phyloP scores from a whole-genome alignment of 2,888 invertebrate genomes.

The Gari tellinella region DNA sequence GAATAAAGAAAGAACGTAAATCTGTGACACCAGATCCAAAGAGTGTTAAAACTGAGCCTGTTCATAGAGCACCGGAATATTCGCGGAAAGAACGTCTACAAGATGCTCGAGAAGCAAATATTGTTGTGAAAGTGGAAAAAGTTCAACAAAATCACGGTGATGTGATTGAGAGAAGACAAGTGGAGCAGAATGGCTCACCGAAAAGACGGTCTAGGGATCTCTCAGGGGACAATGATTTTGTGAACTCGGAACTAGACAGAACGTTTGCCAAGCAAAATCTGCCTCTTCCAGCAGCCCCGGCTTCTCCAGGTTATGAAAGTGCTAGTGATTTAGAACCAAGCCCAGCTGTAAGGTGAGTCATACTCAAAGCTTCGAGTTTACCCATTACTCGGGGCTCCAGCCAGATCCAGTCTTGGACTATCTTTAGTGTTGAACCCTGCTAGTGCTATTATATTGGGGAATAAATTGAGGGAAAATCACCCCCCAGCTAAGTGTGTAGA shows the following conservation, averaged over 20 bases:
- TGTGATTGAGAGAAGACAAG: slow-evolving; percentile 16
- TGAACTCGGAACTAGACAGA: not conserved
- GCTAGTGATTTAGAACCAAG: slow-evolving; percentile 53
- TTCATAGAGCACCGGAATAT: slow-evolving; percentile 48
- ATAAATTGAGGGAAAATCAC: too few species aligned
- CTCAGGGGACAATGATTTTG: not conserved
- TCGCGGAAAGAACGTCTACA: slow-evolving; percentile 59
- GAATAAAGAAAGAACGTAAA: slow-evolving; percentile 49
- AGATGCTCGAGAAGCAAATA: slow-evolving; percentile 66
- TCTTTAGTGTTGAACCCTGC: too few species aligned
- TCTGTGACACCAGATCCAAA: slow-evolving; percentile 27
- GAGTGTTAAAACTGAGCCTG: slow-evolving; percentile 26
- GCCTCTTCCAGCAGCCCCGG: not conserved
- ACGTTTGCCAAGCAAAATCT: not conserved
- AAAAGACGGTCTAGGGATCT: slow-evolving; percentile 26
- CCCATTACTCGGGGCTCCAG: too few species aligned
- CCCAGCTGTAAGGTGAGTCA: slow-evolving; percentile 68
- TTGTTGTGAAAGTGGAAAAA: slow-evolving; percentile 75
- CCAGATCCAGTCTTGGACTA: too few species aligned
- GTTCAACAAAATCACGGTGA: slow-evolving; percentile 47
- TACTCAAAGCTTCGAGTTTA: too few species aligned
- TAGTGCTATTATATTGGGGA: too few species aligned
- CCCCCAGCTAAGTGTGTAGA: too few species aligned
- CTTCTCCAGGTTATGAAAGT: slow-evolving; percentile 85
- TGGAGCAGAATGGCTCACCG: slow-evolving; percentile 33